Conservation (phyloP, 1,140 invertebrate species). For the Brachionus rubens region DNA sequence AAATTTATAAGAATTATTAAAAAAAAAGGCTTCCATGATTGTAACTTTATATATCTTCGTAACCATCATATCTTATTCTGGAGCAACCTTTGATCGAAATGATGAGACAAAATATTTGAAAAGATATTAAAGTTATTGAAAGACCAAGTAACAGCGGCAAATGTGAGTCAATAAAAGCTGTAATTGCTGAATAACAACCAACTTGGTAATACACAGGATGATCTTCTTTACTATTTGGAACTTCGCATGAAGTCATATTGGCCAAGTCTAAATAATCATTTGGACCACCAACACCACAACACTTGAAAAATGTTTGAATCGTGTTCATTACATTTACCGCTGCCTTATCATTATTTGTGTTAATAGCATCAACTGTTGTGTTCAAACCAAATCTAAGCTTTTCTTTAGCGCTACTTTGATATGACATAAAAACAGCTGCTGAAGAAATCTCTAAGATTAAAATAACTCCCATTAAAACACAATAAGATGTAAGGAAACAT, state of each 20-base stretch:
- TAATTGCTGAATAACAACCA: slow-evolving; percentile 15
- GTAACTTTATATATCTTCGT: slow-evolving; percentile 23
- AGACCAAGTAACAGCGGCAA: slow-evolving; percentile 36
- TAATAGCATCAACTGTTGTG: slow-evolving; percentile 1
- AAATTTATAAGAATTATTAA: no score
- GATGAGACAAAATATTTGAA: slow-evolving; percentile 43
- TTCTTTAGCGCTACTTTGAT: slow-evolving; percentile 9
- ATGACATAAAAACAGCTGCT: slow-evolving; percentile 16
- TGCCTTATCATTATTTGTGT: slow-evolving; percentile 20
- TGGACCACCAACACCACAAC: slow-evolving; percentile 35
- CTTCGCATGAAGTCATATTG: slow-evolving; percentile 7
- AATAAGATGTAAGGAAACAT: slow-evolving; percentile 28
- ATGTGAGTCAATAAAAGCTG: slow-evolving; percentile 27
- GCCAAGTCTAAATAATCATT: slow-evolving; percentile 13
- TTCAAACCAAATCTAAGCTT: slow-evolving; percentile 17
- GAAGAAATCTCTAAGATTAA: slow-evolving; percentile 31
- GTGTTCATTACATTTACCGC: slow-evolving; percentile 41
- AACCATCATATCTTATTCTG: slow-evolving; percentile 35
- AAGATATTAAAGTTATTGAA: slow-evolving; percentile 26
- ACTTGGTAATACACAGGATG: background rate
- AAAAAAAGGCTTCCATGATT: no score
- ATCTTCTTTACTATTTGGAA: background rate
- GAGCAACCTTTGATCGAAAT: slow-evolving; percentile 26
- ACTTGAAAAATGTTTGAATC: slow-evolving; percentile 33
- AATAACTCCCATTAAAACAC: slow-evolving; percentile 34